Conservation (phyloP, 2,797 vertebrate species). For the Jordanella pulchra region DNA sequence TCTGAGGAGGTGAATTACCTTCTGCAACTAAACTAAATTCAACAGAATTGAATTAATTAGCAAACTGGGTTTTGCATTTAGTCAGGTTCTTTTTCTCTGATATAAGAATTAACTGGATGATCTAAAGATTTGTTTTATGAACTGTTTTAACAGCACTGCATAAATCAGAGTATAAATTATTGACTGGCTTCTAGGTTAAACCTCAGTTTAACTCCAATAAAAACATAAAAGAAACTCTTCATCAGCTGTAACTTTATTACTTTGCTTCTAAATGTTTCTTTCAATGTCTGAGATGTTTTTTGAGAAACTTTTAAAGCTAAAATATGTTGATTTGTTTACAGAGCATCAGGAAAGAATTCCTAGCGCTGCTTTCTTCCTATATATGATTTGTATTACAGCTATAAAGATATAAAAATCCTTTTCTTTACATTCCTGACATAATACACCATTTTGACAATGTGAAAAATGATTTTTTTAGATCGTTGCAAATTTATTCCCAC, state of each 20-base stretch:
- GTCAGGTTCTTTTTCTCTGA: neutral
- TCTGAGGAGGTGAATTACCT: neutral
- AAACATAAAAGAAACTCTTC: neutral
- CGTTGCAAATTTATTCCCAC: no score
- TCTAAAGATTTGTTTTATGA: neutral
- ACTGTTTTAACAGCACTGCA: neutral
- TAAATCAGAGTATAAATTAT: neutral
- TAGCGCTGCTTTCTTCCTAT: no score
- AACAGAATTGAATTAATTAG: neutral
- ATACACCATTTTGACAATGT: no score
- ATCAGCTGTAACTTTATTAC: neutral
- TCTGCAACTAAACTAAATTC: neutral
- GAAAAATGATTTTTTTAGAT: no score
- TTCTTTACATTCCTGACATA: no score
- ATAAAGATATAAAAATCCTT: no score
- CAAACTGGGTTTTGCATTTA: neutral
- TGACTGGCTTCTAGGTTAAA: neutral
- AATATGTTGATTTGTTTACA: neutral
- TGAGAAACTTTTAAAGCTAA: neutral
- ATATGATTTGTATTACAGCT: no score
- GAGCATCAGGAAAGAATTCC: no score
- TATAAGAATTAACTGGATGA: neutral
- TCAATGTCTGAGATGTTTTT: neutral
- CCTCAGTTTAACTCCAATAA: neutral
- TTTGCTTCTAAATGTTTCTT: neutral